These are phyloP conservation scores for Lasius fuliginosus DNA, from an alignment of 2,888 invertebrate species.

Conservation along the genomic window DNA sequence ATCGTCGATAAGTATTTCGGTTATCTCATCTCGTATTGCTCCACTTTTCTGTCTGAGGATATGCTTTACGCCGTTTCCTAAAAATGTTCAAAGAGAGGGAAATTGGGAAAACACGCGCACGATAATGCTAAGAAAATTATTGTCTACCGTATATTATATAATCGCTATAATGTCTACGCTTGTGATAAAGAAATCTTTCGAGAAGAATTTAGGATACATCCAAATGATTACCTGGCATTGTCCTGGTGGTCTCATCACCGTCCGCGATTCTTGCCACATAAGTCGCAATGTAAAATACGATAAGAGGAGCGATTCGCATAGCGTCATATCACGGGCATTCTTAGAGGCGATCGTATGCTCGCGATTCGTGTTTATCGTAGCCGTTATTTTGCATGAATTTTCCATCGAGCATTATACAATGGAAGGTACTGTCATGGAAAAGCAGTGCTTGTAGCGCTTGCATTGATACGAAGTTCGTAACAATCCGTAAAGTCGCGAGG, in stretches of 20 bases:
- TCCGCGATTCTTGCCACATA: slow-evolving; percentile 73
- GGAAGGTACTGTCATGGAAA: slow-evolving; percentile 20
- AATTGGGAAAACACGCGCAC: background rate
- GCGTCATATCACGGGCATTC: slow-evolving; percentile 72
- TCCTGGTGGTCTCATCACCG: slow-evolving; percentile 19
- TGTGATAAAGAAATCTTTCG: background rate
- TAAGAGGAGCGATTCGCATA: slow-evolving; percentile 70
- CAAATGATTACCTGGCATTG: slow-evolving; percentile 20
- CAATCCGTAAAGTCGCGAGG: background rate
- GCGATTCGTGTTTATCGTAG: slow-evolving; percentile 36
- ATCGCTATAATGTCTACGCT: background rate
- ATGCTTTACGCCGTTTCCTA: slow-evolving; percentile 10
- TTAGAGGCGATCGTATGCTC: slow-evolving; percentile 47
- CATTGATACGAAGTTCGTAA: slow-evolving; percentile 5
- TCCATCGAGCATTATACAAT: slow-evolving; percentile 40
- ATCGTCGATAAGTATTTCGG: slow-evolving; percentile 6
- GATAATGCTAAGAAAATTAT: background rate
- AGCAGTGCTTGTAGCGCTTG: background rate
- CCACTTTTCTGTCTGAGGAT: background rate
- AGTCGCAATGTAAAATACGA: slow-evolving; percentile 76
- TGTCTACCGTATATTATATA: background rate
- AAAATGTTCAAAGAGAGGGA: background rate
- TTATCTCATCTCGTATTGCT: background rate
- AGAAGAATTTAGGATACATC: background rate
- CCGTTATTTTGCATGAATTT: slow-evolving; percentile 34